phyloP scores from a whole-genome alignment of 1,140 invertebrate genomes.

The Conus betulinus region DNA sequence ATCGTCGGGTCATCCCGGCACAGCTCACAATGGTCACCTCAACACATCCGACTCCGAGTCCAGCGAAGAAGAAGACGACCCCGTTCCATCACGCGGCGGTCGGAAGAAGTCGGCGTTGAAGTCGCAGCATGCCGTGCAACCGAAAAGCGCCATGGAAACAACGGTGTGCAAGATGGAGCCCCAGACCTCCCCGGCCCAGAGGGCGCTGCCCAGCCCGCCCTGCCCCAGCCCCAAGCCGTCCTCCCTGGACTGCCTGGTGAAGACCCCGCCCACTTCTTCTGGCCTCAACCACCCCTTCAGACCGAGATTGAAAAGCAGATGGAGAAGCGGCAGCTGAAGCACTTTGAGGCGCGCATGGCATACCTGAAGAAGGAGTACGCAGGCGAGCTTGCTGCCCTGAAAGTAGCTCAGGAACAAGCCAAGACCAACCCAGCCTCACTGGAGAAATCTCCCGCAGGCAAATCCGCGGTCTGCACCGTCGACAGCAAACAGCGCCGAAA shows the following conservation, averaged over 20 bases:
- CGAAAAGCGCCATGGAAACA: neutral
- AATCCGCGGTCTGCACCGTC: neutral
- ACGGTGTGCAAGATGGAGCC: neutral
- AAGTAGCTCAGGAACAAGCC: neutral
- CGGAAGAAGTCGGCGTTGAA: neutral
- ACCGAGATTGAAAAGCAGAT: slow-evolving; percentile 56
- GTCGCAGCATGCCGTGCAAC: neutral
- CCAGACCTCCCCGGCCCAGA: neutral
- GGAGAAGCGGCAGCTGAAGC: slow-evolving; percentile 43
- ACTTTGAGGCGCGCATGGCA: slow-evolving; percentile 22
- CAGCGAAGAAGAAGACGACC: slow-evolving; percentile 75
- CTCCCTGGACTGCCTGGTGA: slow-evolving; percentile 87
- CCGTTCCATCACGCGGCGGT: slow-evolving; percentile 51
- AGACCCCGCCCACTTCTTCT: slow-evolving; percentile 89
- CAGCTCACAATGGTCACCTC: neutral
- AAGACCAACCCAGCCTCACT: neutral
- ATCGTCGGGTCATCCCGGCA: no score
- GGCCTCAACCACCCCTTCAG: slow-evolving; percentile 91
- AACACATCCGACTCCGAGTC: slow-evolving; percentile 79
- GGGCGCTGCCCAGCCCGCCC: no score
- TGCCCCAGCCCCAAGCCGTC: neutral
- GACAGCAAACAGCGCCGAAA: neutral
- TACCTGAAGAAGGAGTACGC: slow-evolving; percentile 30
- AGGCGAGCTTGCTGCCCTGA: neutral
- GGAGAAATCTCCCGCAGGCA: neutral